These are phyloP conservation scores for Nicator chloris DNA, from an alignment of 2,113 vertebrate genomes.

Conservation along the genomic window DNA sequence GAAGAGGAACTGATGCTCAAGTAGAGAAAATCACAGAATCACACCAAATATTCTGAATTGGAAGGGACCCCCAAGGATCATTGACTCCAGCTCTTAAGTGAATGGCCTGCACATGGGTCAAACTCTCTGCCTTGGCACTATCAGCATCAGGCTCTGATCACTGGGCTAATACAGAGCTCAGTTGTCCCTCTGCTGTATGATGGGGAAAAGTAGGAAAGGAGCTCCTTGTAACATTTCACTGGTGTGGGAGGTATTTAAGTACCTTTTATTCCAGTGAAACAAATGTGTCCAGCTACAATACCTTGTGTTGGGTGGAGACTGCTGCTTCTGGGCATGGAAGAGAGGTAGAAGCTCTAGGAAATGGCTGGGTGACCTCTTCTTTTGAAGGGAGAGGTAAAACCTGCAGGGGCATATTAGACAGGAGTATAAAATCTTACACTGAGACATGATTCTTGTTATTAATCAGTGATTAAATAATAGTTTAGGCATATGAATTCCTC, in stretches of 20 bases:
- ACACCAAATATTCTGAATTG: no score
- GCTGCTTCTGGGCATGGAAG: background rate
- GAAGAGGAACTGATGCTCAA: background rate
- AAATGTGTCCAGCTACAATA: background rate
- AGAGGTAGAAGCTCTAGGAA: background rate
- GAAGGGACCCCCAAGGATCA: background rate
- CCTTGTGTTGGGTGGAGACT: background rate
- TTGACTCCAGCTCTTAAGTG: background rate
- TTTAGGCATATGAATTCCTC: background rate
- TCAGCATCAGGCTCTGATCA: background rate
- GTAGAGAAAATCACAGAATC: background rate
- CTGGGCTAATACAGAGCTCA: background rate
- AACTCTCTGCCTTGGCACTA: accelerated
- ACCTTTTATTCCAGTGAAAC: background rate
- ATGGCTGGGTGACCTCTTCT: background rate
- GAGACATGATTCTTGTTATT: background rate
- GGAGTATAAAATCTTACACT: background rate
- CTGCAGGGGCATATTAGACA: background rate
- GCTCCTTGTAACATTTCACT: background rate
- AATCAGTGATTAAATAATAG: background rate
- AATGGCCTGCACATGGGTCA: background rate
- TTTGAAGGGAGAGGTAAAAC: background rate
- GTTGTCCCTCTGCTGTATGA: background rate
- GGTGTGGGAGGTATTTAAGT: background rate
- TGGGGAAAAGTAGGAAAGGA: background rate